Evolutionary conservation across 1,140 invertebrate species (phyloP).

Genomic region (Drosophila ogumai): DNA sequence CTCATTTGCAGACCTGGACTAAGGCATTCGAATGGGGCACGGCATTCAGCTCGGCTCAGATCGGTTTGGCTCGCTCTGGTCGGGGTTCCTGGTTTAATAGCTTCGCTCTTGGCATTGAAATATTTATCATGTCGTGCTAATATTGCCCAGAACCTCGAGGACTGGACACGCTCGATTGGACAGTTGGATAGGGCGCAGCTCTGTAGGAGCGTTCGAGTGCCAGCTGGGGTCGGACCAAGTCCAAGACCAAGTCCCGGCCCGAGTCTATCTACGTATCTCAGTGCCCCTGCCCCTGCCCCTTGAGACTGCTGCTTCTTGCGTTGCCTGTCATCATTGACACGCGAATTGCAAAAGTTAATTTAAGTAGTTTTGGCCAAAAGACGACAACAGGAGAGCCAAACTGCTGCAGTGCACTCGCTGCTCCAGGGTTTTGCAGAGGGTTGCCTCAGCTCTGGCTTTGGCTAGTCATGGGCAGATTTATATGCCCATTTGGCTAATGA

Average conservation of each 20-base stretch:
- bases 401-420: slow-evolving; percentile 21
- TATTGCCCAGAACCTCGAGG: slow-evolving; percentile 52
- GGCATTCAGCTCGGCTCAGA: slow-evolving; percentile 39
- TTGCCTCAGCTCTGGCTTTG: slow-evolving; percentile 17
- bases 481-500: slow-evolving; percentile 65
- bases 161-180: slow-evolving; percentile 62
- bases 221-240: slow-evolving; percentile 10
- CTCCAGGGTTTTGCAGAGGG: slow-evolving; percentile 10
- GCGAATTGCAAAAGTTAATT: slow-evolving; percentile 74
- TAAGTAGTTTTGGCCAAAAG: slow-evolving; percentile 63
- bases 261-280: slow-evolving; percentile 43
- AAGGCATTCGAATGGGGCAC: slow-evolving; percentile 47
- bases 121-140: slow-evolving; percentile 68
- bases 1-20: slow-evolving; percentile 52
- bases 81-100: slow-evolving; percentile 60
- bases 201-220: slow-evolving; percentile 12
- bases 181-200: slow-evolving; percentile 49
- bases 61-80: slow-evolving; percentile 29
- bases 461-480: slow-evolving; percentile 62
- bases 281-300: slow-evolving; percentile 4
- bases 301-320: slow-evolving; percentile 46
- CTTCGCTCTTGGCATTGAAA: slow-evolving; percentile 73
- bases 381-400: slow-evolving; percentile 29
- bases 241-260: slow-evolving; percentile 1
- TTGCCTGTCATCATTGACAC: slow-evolving; percentile 70